Evolutionary conservation across 2,113 vertebrate genomes (phyloP), one percentile per base, ranked within the genome.

Genomic region (Apodemus speciosus): DNA sequence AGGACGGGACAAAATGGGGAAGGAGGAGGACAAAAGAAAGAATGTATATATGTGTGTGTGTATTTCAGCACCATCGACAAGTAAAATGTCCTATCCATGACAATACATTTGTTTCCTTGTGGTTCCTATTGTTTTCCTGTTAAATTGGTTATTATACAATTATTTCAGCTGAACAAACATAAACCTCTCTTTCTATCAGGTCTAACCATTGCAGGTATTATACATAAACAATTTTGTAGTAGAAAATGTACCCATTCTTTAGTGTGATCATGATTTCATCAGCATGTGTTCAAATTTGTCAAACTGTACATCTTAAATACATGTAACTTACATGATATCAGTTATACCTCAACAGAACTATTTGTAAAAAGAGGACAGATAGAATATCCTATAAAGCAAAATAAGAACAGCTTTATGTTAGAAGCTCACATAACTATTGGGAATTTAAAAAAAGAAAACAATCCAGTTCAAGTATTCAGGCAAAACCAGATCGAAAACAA

Each of bases 121-220:
- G 6, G 2, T 53, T 62, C 20, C 43, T 56, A 23, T 30, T 66
- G 68, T 62, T 93, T 73, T 73, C n/a, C 75, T 15, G 27, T 60
- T 89, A 64, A 11, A 80, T 58, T 94, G 49, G 62, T 73, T 76
- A 76, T 20, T 66, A 79, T 49, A 58, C 56, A 94, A 49, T 10
- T 89, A 43, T 85, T 73, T 92, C 21, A 68, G 73, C 9, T 38
- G 53, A 92, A 35, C 89, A 27, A 71, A 95, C 56, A 64, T 89
- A 51, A 72, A 77, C n/a, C 30, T 89, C 81, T 35, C 18, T 46
- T 51, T 88, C 32, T 73, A 32, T 76, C 60, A 88, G 14, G 16
- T 11, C 16, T 40, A 76, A 62, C 5, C 53, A 88, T 53, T 77
- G 40, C 40, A 75, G 56, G 30, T 60, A 18, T 68, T 80, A 27